Base-by-base conservation (phyloP, 2,797 vertebrate species). In the Oreochromis mossambicus region DNA sequence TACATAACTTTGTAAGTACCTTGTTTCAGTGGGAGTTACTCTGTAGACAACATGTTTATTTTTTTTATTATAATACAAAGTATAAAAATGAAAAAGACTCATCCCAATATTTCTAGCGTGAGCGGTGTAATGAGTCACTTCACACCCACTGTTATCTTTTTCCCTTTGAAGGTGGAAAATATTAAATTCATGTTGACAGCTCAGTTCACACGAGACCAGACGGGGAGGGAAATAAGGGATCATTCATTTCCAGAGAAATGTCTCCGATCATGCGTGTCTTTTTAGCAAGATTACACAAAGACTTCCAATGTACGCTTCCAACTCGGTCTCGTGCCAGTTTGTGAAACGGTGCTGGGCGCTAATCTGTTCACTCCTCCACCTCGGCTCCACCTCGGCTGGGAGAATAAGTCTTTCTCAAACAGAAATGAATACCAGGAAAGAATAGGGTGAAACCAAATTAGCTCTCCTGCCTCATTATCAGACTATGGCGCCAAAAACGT, bases 31-130 rank as follows among this genome's bases (percentile, higher is more conserved):
- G 5, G 5, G 43, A 14, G 43, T 6, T n/a, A 70, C 7, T 8
- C 3, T 26, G 63, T 26, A 24, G 41, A 21, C 38, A 26, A 21
- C 21, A 4, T 17, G 0, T 46, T 17, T 21, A 9, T 29, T 15
- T 21, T 21, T 8, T 3, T 41, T 68, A 24, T 24, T 24, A 4
- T 41, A 15, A 68, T 3, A 6, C 2, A 43, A 68, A 66, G 61
- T 2, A 4, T 63, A 19, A 38, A 63, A 21, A 63, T 13, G 19
- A 41, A 34, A 36, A 61, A 61, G 56, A 12, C 32, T 36, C 17
- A n/a, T 63, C 17, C 0, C 32, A n/a, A n/a, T 0, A 61, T 36
- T 36, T 61, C 9, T 36, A 32, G 63, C 1, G 2, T 43, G 3
- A 43, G 8, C 15, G 8, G 5, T 15, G 38, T 26, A 70, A 46